Percentiles rank a stretch among this genome's conserved stretches.
phyloP scores from a whole-genome alignment of 1,140 invertebrate species.

The Ips nitidus region DNA sequence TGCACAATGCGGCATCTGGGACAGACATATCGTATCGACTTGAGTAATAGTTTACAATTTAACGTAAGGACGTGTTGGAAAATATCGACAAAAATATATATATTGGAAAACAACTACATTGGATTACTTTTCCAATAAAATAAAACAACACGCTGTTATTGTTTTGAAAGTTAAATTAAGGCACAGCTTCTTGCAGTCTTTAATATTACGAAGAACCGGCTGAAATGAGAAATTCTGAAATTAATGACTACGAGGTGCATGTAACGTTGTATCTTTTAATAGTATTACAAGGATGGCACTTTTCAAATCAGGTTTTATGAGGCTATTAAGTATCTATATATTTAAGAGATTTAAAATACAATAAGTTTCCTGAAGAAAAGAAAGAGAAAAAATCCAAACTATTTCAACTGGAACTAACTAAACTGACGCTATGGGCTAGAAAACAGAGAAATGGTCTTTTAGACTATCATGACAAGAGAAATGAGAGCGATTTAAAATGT shows the following conservation, averaged over 20 bases:
- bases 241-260: no score
- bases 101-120: conserved; percentile 12
- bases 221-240: no score
- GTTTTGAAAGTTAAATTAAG: neutral
- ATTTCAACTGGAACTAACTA: no score
- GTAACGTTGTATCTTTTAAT: no score
- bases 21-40: conserved; percentile 21
- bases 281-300: no score
- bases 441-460: conserved; percentile 15
- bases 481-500: conserved; percentile 25
- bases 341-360: no score
- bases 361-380: no score
- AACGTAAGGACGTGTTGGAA: conserved; percentile 25
- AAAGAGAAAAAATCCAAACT: no score
- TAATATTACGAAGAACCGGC: no score
- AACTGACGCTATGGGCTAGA: conserved; percentile 8
- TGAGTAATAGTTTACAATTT: conserved; percentile 28
- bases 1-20: conserved; percentile 24
- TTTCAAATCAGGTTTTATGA: no score
- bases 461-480: conserved; percentile 23
- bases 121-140: conserved; percentile 6
- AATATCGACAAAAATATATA: conserved; percentile 10
- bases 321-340: no score
- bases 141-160: conserved; percentile 2
- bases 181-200: neutral